Evolutionary conservation across 1,140 invertebrate genomes (phyloP).

Genomic region (Luehdorfia chinensis): DNA sequence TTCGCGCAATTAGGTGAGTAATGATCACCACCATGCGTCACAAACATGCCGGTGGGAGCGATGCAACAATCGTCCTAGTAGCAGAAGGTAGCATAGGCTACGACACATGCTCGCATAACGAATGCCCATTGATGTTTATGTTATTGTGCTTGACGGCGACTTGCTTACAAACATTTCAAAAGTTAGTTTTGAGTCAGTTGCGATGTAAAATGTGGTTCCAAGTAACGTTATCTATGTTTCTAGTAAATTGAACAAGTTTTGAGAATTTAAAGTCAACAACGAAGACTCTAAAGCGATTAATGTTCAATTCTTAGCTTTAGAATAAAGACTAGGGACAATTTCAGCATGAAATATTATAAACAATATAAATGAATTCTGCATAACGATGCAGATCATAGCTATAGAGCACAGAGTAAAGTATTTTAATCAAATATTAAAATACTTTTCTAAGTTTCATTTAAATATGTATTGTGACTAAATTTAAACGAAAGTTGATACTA

Average conservation of each 20-base stretch:
- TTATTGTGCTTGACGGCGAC: conserved; percentile 6
- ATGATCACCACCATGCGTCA: conserved; percentile 9
- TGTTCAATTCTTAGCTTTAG: too few species aligned
- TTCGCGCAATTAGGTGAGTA: conserved; percentile 91
- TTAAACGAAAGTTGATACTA: too few species aligned
- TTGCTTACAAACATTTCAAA: conserved; percentile 17
- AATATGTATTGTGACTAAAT: too few species aligned
- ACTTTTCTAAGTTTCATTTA: too few species aligned
- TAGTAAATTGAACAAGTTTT: not conserved
- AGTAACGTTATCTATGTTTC: not conserved
- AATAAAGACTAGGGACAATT: too few species aligned
- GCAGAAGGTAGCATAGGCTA: not conserved
- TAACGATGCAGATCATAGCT: too few species aligned
- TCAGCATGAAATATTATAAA: too few species aligned
- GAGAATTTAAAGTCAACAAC: too few species aligned
- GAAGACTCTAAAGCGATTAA: too few species aligned
- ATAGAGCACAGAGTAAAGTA: too few species aligned
- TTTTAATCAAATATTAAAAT: too few species aligned
- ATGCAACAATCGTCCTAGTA: conserved; percentile 28
- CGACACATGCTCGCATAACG: conserved; percentile 8
- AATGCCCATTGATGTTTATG: conserved; percentile 1
- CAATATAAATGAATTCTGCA: too few species aligned
- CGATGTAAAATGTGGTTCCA: not conserved
- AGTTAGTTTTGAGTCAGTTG: conserved; percentile 11
- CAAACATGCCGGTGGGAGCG: conserved; percentile 5